Evolutionary conservation across 2,113 vertebrate genomes (phyloP), one percentile per base, ranked within the genome.

Genomic region (Triplophysa siluroides): DNA sequence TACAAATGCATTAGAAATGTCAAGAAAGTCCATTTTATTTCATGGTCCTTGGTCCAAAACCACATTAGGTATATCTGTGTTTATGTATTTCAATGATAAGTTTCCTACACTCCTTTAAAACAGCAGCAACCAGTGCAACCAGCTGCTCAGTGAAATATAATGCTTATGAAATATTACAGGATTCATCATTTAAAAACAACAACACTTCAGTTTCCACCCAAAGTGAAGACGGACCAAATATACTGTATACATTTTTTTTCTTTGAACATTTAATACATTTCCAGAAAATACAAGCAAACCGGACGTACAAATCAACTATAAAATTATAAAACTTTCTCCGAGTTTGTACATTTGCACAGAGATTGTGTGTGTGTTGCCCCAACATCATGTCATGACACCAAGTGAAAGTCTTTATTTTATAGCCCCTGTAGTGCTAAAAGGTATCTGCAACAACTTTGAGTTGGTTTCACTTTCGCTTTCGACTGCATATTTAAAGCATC

Each of bases 271-370:
- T 82, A 83, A 83, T 85, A 85, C 80, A 68, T 82, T 85, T 81
- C 67, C 78, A 67, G 71, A 86, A 86, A 86, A 81, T 86, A 83
- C 84, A 86, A 85, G 76, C 73, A 70, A 76, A 84, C 81, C 54
- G 77, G 79, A 85, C 81, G 83, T 83, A 85, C 77, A 85, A 85
- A 87, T 83, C 83, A 85, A 84, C 84, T 87, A 87, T 83, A 87
- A 87, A 87, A 87, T 87, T 87, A 87, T 82, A 87, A 87, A 87
- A 87, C 78, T 62, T 83, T 61, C 69, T 26, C 14, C 19, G 7
- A 85, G 74, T 79, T 86, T 56, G 63, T 80, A 78, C 70, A 77
- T 81, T 68, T 77, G 61, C 60, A 83, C 66, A 60, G 82, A 66
- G 64, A 71, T 54, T 63, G 78, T 52, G 41, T 58, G 43, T 41